Conservation (phyloP, 2,113 vertebrate genomes). For the Dasyurus viverrinus region DNA sequence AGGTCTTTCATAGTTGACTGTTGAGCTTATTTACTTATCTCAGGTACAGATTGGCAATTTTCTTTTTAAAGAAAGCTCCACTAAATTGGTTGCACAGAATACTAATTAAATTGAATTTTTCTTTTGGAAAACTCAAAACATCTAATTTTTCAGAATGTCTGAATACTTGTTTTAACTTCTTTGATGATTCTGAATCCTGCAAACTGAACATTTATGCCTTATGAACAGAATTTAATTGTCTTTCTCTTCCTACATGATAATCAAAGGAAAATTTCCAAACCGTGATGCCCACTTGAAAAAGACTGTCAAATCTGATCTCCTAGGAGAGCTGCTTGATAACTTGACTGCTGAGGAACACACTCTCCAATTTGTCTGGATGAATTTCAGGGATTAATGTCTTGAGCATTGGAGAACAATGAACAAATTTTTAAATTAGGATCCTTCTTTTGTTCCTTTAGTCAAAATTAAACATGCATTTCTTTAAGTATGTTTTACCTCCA, state of each 20-base stretch:
- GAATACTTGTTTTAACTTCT: not conserved
- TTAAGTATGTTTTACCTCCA: not conserved
- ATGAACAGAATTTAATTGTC: not conserved
- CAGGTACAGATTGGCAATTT: not conserved
- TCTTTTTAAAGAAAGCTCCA: not conserved
- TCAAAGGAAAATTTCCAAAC: not conserved
- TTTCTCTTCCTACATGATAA: not conserved
- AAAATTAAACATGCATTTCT: not conserved
- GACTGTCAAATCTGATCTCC: not conserved
- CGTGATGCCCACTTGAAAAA: not conserved
- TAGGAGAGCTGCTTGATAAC: not conserved
- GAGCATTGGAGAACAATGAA: not conserved
- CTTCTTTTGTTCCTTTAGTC: not conserved
- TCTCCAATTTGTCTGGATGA: not conserved
- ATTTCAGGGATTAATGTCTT: not conserved
- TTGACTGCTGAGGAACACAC: not conserved
- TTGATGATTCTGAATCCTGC: not conserved
- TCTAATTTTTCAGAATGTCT: slow-evolving; percentile 40
- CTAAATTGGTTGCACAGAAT: not conserved
- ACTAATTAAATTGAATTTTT: not conserved
- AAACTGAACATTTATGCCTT: not conserved
- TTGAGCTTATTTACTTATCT: slow-evolving; percentile 1
- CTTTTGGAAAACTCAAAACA: slow-evolving; percentile 5
- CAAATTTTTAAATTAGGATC: not conserved
- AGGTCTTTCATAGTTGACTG: too few relatives aligned